phyloP scores from a whole-genome alignment of 2,797 vertebrate genomes.

The Poeciliopsis turneri region DNA sequence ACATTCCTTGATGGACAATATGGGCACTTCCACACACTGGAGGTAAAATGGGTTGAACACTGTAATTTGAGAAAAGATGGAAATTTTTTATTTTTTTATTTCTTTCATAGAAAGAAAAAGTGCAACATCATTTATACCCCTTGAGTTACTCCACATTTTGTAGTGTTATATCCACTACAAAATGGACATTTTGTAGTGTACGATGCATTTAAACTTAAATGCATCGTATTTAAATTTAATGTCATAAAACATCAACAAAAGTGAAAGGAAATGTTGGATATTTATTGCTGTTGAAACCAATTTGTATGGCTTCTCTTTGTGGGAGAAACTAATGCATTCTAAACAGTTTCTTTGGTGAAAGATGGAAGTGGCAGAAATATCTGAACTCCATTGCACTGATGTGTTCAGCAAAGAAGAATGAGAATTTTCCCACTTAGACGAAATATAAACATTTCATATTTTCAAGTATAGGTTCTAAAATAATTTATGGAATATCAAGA shows the following conservation, averaged over 20 bases:
- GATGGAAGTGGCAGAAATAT: neutral
- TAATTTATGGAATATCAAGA: neutral
- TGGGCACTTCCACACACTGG: conserved; percentile 77
- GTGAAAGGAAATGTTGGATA: neutral
- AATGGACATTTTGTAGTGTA: no score
- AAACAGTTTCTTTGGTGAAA: neutral
- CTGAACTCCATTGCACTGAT: neutral
- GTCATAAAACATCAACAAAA: no score
- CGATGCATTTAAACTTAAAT: no score
- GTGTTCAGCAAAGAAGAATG: no score
- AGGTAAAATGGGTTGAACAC: conserved; percentile 81
- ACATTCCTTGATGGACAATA: conserved; percentile 70
- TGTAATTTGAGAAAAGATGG: conserved; percentile 39
- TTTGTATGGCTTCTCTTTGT: neutral
- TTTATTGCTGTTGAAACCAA: neutral
- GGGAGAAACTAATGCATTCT: neutral
- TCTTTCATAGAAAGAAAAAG: neutral
- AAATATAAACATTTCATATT: neutral
- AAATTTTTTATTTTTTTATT: neutral
- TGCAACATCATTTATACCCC: neutral
- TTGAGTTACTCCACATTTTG: neutral
- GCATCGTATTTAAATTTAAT: no score
- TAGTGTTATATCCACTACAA: neutral
- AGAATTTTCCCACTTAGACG: neutral
- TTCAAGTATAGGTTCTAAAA: neutral